Base-by-base conservation (phyloP, 2,113 vertebrate species). In the Rhabdomys dilectus region DNA sequence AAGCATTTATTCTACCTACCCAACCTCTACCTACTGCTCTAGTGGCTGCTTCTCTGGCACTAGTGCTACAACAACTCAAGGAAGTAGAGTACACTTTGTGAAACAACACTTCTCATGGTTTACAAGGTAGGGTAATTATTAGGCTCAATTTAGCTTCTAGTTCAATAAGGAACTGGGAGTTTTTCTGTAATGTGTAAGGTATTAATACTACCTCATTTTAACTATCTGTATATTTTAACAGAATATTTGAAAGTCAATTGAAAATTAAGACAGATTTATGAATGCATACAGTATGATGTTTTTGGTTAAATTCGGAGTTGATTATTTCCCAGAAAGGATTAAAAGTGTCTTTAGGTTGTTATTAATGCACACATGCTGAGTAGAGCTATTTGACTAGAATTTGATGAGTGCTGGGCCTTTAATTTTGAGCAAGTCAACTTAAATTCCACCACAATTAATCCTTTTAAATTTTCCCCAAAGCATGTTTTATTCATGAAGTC, bases 401-500 rank as follows among this genome's bases (percentile, higher is more conserved):
- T 70, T 84, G 66, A 75, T 87, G 45, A 93, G 10, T 76, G 22
- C 42, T 48, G 42, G 82, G 51, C 24, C 92, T 53, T 64, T 68
- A 88, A 95, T 91, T 96, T 96, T 92, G n/a, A 96, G 78, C 34
- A 76, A 90, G 39, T 68, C 70, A 96, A 88, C 73, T 84, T 88
- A 90, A 58, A 88, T 90, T 85, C 68, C 8, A 73, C 31, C 56
- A 80, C 34, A 89, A 76, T 90, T 78, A 88, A 88, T 94, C 60
- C 22, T 89, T 96, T 93, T 76, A 89, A 45, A 58, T 85, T 96
- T 51, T 7, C 17, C 17, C 17, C 58, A 73, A 90, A 66, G 16
- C 2, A 26, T 96, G 64, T 88, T 95, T 97, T 95, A 91, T 96
- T 96, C 75, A 95, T 92, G 56, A 89, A 72, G 39, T 84, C 70